These are phyloP conservation scores for Stratiomys singularior DNA, from an alignment of 2,888 invertebrate species.

Conservation along the genomic window DNA sequence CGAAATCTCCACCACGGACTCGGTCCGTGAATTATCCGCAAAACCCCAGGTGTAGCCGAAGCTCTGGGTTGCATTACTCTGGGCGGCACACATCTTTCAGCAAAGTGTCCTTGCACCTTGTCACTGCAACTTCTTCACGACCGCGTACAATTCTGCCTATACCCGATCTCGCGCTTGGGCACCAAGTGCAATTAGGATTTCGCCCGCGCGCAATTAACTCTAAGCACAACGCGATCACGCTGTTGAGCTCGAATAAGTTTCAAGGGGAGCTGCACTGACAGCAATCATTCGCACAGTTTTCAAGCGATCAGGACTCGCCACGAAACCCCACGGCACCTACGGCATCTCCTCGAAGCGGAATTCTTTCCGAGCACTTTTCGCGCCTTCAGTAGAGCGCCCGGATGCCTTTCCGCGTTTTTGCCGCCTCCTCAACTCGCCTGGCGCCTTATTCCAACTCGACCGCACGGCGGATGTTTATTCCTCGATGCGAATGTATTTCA, in stretches of 20 bases:
- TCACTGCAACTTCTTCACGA: too few relatives aligned
- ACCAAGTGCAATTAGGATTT: too few relatives aligned
- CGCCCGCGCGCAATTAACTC: too few relatives aligned
- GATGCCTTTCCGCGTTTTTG: neutral
- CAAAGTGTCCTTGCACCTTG: neutral
- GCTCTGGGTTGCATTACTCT: slow-evolving; percentile 65
- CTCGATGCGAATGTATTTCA: slow-evolving; percentile 3
- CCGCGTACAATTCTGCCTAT: too few relatives aligned
- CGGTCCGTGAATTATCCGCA: slow-evolving; percentile 64
- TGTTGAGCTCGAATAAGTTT: too few relatives aligned
- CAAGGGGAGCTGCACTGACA: too few relatives aligned
- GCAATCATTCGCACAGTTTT: neutral
- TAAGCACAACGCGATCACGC: too few relatives aligned
- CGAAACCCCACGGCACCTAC: neutral
- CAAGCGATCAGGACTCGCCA: too few relatives aligned
- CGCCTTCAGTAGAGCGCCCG: neutral
- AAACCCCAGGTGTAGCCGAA: slow-evolving; percentile 66
- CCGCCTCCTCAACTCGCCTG: neutral
- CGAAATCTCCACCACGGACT: slow-evolving; percentile 66
- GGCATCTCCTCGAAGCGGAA: neutral
- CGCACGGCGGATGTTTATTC: slow-evolving; percentile 29
- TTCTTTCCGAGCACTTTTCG: neutral
- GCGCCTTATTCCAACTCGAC: neutral
- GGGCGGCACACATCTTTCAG: slow-evolving; percentile 64
- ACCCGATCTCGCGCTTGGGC: too few relatives aligned